Percentiles rank a stretch among this genome's conserved stretches.
Conservation (phyloP, 2,888 invertebrate species). For the Venustoraphidia nigricollis region DNA sequence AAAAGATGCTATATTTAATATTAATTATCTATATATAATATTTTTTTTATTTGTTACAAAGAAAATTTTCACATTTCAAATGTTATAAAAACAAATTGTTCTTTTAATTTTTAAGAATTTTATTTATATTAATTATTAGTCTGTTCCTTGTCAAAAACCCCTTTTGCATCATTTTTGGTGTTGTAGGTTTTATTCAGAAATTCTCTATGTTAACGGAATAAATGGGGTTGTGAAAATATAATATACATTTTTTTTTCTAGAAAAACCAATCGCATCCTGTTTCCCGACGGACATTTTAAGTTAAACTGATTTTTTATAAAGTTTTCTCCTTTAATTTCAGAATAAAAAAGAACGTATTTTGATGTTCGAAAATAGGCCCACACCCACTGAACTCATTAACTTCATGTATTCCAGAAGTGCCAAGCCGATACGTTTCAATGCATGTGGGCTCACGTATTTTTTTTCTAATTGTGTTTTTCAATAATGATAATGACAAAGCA, state of each 20-base stretch:
- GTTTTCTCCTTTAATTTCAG: too few relatives aligned
- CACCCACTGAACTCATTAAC: too few relatives aligned
- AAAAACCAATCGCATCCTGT: too few relatives aligned
- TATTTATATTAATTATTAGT: conserved; percentile 5
- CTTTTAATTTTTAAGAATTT: conserved; percentile 1
- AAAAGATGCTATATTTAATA: not conserved
- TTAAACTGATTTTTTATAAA: too few relatives aligned
- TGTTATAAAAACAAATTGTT: not conserved
- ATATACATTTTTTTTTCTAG: not conserved
- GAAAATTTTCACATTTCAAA: not conserved
- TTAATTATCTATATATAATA: not conserved
- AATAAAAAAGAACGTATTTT: too few relatives aligned
- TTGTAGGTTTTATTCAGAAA: conserved; percentile 5
- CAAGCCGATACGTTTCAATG: too few relatives aligned
- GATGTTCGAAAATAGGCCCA: too few relatives aligned
- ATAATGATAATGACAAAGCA: too few relatives aligned
- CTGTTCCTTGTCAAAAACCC: conserved; percentile 4
- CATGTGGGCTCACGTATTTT: too few relatives aligned
- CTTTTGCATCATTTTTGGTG: conserved; percentile 2
- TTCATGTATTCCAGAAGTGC: too few relatives aligned
- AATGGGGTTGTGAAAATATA: conserved; percentile 4
- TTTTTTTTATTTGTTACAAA: conserved; percentile 1
- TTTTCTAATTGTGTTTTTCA: too few relatives aligned
- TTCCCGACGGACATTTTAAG: too few relatives aligned
- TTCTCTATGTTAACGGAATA: conserved; percentile 2